Evolutionary conservation across 1,140 invertebrate species (phyloP), one percentile per base, ranked within the genome.

Genomic region (Pogonomyrmex californicus): DNA sequence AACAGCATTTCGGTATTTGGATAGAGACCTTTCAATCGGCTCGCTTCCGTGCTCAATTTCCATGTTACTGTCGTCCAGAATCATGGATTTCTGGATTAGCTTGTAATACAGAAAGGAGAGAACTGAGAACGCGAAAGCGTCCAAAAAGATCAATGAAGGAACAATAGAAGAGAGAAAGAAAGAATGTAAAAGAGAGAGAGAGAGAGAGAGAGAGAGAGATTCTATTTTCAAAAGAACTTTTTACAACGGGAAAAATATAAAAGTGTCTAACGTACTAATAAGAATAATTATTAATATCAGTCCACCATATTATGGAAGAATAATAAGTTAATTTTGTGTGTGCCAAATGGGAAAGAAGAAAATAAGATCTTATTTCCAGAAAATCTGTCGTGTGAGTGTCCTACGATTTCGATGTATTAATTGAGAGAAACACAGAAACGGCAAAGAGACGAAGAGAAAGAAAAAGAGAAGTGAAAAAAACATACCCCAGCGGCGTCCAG

Each of bases 1-100:
- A 73, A 79, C 62, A 86, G 81, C 77, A 88, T 88, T 77, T 87
- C 38, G 76, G 58, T 86, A 78, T 88, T 87, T 89, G 58, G 77
- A 85, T 56, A 66, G 62, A 36, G 77, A 83, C 86, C 88, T 89
- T 88, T 92, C 91, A 87, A 90, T 92, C 77, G 87, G 77, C 60
- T 81, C 85, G 56, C 63, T 83, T 81, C 56, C 54, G 65, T 44
- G 63, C 89, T 85, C 86, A 86, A 88, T 89, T 90, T 90, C 77
- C 85, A 41, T 56, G 83, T 65, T 88, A 73, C 76, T 58, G 56
- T 85, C 54, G 44, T 54, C 70, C 60, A 66, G 86, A 78, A 86
- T 88, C 86, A 75, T 62, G 85, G 78, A 81, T 66, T 68, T 63
- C 79, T 73, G 81, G 89, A 89, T 91, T 91, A 91, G 62, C n/a